Percentiles rank a stretch among this genome's conserved stretches.
These are phyloP conservation scores for Odontamblyopus lacepedii DNA, from an alignment of 2,797 vertebrate genomes.

Conservation along the genomic window DNA sequence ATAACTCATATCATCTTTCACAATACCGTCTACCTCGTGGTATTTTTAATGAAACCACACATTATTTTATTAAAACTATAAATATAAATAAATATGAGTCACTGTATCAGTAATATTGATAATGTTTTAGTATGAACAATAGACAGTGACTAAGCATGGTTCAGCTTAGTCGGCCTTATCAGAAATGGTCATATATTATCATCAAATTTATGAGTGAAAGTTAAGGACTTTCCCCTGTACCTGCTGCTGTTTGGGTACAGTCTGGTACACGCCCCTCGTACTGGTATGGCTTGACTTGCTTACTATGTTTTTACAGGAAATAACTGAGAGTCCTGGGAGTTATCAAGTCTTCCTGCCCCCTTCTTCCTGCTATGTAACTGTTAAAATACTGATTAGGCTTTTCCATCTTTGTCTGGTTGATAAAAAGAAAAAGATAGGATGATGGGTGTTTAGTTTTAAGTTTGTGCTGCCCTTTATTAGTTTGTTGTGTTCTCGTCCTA, in stretches of 20 bases:
- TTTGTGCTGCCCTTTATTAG: neutral
- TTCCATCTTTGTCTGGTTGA: neutral
- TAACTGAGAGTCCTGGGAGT: conserved; percentile 33
- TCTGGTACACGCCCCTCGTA: conserved; percentile 24
- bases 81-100: neutral
- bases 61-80: neutral
- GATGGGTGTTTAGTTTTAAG: neutral
- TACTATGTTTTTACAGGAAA: conserved; percentile 16
- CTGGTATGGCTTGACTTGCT: conserved; percentile 5
- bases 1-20: neutral
- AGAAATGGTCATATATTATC: conserved; percentile 6
- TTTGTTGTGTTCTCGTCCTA: neutral
- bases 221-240: conserved; percentile 27
- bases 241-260: conserved; percentile 35
- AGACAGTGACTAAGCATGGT: neutral
- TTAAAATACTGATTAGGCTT: conserved; percentile 16
- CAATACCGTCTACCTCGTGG: neutral
- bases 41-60: neutral
- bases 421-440: neutral
- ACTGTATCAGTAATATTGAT: neutral
- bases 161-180: conserved; percentile 4
- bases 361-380: neutral
- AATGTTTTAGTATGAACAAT: neutral
- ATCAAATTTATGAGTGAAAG: conserved; percentile 27
- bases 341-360: conserved; percentile 14